Conservation (phyloP, 1,140 invertebrate species). For the Drosophila sucinea region DNA sequence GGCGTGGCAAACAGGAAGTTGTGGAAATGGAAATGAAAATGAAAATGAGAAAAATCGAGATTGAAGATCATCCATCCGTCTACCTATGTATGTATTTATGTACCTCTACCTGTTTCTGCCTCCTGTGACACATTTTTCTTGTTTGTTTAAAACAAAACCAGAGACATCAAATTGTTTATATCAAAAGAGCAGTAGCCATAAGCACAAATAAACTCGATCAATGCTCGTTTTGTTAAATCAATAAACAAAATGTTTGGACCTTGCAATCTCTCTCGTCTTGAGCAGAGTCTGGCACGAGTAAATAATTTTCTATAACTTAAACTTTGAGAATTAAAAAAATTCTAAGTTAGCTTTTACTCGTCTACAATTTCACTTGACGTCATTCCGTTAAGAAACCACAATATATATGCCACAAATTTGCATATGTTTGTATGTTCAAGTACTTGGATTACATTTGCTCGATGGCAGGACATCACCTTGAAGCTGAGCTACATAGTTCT, state of each 20-base stretch:
- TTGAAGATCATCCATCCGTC: conserved; percentile 11
- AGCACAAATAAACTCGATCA: conserved; percentile 27
- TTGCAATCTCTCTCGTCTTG: background rate
- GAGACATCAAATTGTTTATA: conserved; percentile 24
- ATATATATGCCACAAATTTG: conserved; percentile 60
- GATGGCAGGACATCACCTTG: conserved; percentile 4
- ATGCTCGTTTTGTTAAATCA: conserved; percentile 24
- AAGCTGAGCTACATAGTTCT: conserved; percentile 17
- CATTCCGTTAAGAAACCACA: conserved; percentile 48
- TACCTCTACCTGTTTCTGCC: conserved; percentile 43
- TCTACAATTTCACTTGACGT: conserved; percentile 41
- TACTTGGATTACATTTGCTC: conserved; percentile 57
- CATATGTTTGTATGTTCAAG: conserved; percentile 39
- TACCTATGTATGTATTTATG: no score
- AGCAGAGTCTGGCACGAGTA: conserved; percentile 39
- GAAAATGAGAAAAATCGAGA: conserved; percentile 20
- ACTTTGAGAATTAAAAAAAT: background rate
- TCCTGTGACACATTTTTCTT: conserved; percentile 29
- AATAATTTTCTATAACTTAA: conserved; percentile 4
- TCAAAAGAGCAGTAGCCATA: conserved; percentile 33
- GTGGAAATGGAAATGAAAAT: conserved; percentile 18
- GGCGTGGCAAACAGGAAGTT: conserved; percentile 75
- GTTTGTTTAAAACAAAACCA: conserved; percentile 57
- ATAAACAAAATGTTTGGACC: conserved; percentile 45
- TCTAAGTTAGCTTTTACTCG: conserved; percentile 26